Evolutionary conservation across 2,797 vertebrate species (phyloP).

Genomic region (Cetoscarus ocellatus): DNA sequence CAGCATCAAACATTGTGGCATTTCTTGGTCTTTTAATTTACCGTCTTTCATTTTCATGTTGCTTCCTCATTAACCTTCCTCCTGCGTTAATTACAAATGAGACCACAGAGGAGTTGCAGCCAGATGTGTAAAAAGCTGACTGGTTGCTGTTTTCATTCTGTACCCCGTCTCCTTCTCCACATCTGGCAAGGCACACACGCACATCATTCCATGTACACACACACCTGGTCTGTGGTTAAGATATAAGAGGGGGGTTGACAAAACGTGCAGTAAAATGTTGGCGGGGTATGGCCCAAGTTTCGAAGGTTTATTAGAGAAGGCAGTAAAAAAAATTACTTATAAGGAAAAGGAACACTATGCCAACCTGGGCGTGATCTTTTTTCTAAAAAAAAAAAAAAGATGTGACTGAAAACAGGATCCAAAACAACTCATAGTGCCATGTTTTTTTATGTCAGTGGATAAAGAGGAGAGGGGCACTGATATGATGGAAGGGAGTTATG

Average conservation of each 20-base stretch:
- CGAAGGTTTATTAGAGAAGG: conserved; percentile 14
- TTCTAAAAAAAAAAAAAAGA: not conserved
- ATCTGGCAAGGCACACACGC: conserved; percentile 21
- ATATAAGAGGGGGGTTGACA: conserved; percentile 30
- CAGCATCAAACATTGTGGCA: conserved; percentile 13
- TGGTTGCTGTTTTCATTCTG: conserved; percentile 37
- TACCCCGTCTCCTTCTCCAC: conserved; percentile 23
- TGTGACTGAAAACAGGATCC: not conserved
- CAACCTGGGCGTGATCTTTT: not conserved
- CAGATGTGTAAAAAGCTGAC: conserved; percentile 52
- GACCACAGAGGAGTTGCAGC: conserved; percentile 38
- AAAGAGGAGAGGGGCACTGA: too few relatives aligned
- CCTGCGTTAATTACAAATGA: conserved; percentile 46
- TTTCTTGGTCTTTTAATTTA: conserved; percentile 50
- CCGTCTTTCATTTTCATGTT: conserved; percentile 41
- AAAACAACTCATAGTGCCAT: not conserved
- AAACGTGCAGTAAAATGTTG: conserved; percentile 28
- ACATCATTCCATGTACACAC: conserved; percentile 15
- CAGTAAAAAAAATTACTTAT: conserved; percentile 6
- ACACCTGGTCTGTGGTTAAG: conserved; percentile 50
- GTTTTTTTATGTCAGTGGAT: too few relatives aligned
- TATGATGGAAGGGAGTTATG: too few relatives aligned
- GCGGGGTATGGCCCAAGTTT: conserved; percentile 16
- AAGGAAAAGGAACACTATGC: not conserved
- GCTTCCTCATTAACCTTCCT: conserved; percentile 53